Percentiles rank a stretch among this genome's conserved stretches.
Evolutionary conservation across 2,113 vertebrate species (phyloP).

Genomic region (Polypterus bichir): DNA sequence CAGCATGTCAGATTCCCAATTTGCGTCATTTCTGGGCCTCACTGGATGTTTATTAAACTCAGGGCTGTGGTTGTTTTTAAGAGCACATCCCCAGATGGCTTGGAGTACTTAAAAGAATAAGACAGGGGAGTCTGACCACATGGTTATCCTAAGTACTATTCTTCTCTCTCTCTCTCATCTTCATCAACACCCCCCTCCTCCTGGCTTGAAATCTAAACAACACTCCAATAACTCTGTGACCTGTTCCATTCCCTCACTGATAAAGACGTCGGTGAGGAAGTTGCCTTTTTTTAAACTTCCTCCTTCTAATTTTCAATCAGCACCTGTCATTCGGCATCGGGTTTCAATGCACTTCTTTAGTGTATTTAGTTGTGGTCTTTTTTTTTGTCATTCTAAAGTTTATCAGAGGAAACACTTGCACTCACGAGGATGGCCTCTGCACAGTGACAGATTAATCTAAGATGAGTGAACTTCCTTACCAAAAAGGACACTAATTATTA

Average conservation of each 20-base stretch:
- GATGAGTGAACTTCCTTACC: constrained; percentile 92
- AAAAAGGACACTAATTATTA: constrained; percentile 95
- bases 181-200: constrained; percentile 10
- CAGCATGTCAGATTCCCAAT: no score
- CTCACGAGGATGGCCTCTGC: constrained; percentile 84
- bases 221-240: constrained; percentile 38
- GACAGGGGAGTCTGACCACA: constrained; percentile 10
- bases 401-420: constrained; percentile 98
- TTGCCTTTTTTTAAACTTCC: constrained; percentile 57
- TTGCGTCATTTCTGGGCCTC: constrained; percentile 15
- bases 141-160: constrained; percentile 25
- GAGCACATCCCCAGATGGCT: constrained; percentile 7
- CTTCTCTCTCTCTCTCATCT: constrained; percentile 22
- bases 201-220: constrained; percentile 22
- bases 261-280: constrained; percentile 55
- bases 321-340: constrained; percentile 70
- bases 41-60: constrained; percentile 41
- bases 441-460: constrained; percentile 92
- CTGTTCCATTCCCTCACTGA: constrained; percentile 37
- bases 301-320: constrained; percentile 72
- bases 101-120: constrained; percentile 6
- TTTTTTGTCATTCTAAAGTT: constrained; percentile 60
- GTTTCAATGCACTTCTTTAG: constrained; percentile 39
- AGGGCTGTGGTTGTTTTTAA: constrained; percentile 44
- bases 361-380: constrained; percentile 25